Conservation (phyloP, 2,888 invertebrate species). For the Platynereis dumerilii region DNA sequence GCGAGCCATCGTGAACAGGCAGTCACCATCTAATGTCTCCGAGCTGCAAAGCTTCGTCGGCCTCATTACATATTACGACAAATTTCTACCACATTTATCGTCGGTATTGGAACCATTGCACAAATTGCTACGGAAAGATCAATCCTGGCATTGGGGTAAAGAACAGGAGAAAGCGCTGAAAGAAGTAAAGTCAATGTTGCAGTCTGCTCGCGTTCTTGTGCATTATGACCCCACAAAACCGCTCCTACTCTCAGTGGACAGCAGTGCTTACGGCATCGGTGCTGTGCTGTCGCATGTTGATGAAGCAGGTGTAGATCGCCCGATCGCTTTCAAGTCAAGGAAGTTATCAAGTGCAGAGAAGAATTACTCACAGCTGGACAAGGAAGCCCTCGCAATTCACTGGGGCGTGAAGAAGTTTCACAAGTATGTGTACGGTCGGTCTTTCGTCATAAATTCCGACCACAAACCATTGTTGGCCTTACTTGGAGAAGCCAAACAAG, state of each 20-base stretch:
- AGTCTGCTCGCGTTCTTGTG: slow-evolving; percentile 7
- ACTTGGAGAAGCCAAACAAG: no score
- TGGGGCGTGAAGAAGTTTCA: no score
- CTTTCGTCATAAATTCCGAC: no score
- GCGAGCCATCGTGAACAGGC: no score
- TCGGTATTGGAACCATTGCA: background rate
- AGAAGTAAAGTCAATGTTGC: slow-evolving; percentile 1
- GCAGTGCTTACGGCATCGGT: slow-evolving; percentile 3
- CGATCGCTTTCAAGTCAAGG: slow-evolving; percentile 13
- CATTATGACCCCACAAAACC: slow-evolving; percentile 15
- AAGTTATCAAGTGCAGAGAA: slow-evolving; percentile 11
- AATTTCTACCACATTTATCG: background rate
- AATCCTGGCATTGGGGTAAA: background rate
- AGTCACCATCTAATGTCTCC: background rate
- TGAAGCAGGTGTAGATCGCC: slow-evolving; percentile 11
- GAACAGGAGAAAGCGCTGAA: background rate
- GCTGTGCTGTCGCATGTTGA: slow-evolving; percentile 13
- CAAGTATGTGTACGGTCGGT: no score
- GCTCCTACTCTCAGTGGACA: background rate
- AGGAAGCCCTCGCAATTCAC: no score
- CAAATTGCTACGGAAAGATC: background rate
- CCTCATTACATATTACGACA: slow-evolving; percentile 5
- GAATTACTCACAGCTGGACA: no score
- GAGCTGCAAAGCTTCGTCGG: slow-evolving; percentile 8
- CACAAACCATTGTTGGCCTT: no score